Conservation (phyloP, 2,797 vertebrate species). For the Acropternis orthonyx region DNA sequence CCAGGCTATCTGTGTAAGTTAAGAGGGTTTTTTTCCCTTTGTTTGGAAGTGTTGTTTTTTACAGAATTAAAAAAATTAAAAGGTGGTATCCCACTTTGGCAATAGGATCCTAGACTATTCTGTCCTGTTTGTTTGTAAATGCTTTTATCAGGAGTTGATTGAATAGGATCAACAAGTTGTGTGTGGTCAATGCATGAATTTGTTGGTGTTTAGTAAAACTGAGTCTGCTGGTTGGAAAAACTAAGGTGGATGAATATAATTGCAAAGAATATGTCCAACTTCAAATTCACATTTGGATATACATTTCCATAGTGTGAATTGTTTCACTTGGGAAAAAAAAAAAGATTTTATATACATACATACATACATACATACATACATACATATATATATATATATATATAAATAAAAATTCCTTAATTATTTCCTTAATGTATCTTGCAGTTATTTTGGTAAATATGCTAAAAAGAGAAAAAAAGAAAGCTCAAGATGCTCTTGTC, state of each 20-base stretch:
- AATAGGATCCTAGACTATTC: not conserved
- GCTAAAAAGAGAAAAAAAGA: constrained; percentile 90
- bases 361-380: no score
- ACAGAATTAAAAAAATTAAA: not conserved
- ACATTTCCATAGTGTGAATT: not conserved
- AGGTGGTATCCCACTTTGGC: not conserved
- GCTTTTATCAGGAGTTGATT: not conserved
- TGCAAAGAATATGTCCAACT: not conserved
- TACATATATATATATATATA: no score
- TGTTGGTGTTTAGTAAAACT: not conserved
- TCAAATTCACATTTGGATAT: not conserved
- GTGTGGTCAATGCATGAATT: not conserved
- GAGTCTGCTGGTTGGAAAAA: not conserved
- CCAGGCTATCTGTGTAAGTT: not conserved
- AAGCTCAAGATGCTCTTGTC: constrained; percentile 72
- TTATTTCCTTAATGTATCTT: constrained; percentile 73
- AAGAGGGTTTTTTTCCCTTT: not conserved
- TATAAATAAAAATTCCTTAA: not conserved
- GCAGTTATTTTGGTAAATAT: constrained; percentile 88
- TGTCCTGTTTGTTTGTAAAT: not conserved
- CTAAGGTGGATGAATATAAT: not conserved
- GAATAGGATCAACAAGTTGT: not conserved
- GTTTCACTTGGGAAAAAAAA: not conserved
- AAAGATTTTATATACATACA: no score
- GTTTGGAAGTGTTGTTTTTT: not conserved